A percentile compares a stretch with the other conserved stretches of the same genome.
These are phyloP conservation scores for Acrossocheilus wenchowensis DNA, from an alignment of 2,797 vertebrate genomes.

Conservation along the genomic window DNA sequence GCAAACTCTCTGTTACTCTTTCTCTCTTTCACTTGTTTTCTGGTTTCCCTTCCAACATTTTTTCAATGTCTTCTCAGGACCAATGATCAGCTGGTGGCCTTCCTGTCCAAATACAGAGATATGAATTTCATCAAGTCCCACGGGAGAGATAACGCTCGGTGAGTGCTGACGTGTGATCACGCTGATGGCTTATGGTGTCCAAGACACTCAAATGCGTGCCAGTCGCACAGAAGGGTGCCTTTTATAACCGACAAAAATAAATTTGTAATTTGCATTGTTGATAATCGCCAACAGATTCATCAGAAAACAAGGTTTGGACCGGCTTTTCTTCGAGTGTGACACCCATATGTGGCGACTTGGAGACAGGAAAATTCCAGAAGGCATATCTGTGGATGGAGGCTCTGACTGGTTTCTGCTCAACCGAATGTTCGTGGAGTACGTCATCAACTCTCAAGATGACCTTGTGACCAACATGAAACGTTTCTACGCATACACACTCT, in stretches of 20 bases:
- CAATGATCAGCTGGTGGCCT: slow-evolving; percentile 95
- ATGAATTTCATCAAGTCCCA: slow-evolving; percentile 99
- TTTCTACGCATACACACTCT: slow-evolving; percentile 93
- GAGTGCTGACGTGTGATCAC: slow-evolving; percentile 55
- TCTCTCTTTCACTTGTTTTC: background rate
- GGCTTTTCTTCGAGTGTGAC: slow-evolving; percentile 95
- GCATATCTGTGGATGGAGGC: slow-evolving; percentile 92
- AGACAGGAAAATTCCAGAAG: slow-evolving; percentile 94
- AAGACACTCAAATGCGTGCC: background rate
- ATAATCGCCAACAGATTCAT: slow-evolving; percentile 84
- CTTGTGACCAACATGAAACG: slow-evolving; percentile 95
- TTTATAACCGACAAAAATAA: background rate
- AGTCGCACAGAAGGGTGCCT: slow-evolving; percentile 23
- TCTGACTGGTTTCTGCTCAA: slow-evolving; percentile 98
- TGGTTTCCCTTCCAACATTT: slow-evolving; percentile 32
- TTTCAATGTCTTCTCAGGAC: slow-evolving; percentile 79
- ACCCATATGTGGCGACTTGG: slow-evolving; percentile 99
- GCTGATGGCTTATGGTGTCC: background rate
- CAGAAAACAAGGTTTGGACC: slow-evolving; percentile 94
- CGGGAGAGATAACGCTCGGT: slow-evolving; percentile 97
- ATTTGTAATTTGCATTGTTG: slow-evolving; percentile 26
- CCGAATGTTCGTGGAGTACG: slow-evolving; percentile 92
- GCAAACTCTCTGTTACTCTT: slow-evolving; percentile 10
- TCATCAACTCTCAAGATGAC: slow-evolving; percentile 90
- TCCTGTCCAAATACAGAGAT: slow-evolving; percentile 92